A percentile compares a stretch with the other conserved stretches of the same genome.
Conservation (phyloP, 1,140 invertebrate genomes). For the Atta cephalotes region DNA sequence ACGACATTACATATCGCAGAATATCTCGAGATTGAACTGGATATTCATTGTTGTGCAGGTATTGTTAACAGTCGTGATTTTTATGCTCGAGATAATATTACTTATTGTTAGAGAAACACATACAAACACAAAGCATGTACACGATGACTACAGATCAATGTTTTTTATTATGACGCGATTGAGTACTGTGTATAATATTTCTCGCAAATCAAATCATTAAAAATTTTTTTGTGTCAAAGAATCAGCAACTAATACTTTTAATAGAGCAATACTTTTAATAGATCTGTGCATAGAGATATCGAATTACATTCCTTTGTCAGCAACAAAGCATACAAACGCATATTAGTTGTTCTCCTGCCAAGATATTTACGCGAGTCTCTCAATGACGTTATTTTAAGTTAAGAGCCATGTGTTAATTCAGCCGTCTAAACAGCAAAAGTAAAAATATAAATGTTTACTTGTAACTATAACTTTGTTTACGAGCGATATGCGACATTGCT, state of each 20-base stretch:
- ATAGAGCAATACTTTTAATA: background rate
- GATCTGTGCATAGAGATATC: background rate
- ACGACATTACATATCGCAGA: background rate
- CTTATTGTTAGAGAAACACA: background rate
- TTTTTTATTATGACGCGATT: background rate
- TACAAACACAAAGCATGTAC: too few species aligned
- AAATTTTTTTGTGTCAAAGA: background rate
- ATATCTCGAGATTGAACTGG: background rate
- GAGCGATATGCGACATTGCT: background rate
- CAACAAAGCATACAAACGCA: background rate
- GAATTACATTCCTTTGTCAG: constrained; percentile 3
- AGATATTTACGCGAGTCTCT: background rate
- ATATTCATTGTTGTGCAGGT: constrained; percentile 9
- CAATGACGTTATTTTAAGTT: constrained; percentile 10
- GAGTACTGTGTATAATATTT: background rate
- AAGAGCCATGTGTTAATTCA: constrained; percentile 6
- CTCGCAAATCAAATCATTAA: background rate
- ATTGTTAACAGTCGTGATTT: constrained; percentile 43
- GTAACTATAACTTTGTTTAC: background rate
- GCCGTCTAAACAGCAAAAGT: background rate
- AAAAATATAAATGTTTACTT: constrained; percentile 34
- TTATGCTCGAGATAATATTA: constrained; percentile 33
- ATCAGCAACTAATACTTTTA: background rate
- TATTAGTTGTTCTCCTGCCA: constrained; percentile 18
- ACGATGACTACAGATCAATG: background rate